Conservation (phyloP, 1,140 invertebrate genomes). For the Bombus consobrinus region DNA sequence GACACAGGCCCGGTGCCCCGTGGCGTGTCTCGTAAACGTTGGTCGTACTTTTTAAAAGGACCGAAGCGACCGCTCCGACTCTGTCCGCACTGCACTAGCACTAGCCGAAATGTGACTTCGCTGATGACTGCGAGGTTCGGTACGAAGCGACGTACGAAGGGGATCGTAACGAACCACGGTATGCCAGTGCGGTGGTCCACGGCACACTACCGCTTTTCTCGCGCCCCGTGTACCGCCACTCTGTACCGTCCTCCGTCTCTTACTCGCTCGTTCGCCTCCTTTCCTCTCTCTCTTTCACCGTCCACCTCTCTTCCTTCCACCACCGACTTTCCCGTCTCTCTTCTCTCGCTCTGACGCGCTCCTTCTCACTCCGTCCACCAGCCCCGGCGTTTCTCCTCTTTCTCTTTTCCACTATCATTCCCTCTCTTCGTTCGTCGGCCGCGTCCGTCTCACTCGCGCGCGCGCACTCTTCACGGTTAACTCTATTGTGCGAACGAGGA, state of each 20-base stretch:
- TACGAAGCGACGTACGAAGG: constrained; percentile 74
- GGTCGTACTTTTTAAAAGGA: constrained; percentile 24
- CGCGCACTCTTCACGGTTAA: constrained; percentile 58
- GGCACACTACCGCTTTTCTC: constrained; percentile 83
- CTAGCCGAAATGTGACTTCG: constrained; percentile 78
- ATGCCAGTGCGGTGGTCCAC: constrained; percentile 84
- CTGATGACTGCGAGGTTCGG: constrained; percentile 72
- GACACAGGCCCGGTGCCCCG: constrained; percentile 20
- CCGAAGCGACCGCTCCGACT: constrained; percentile 41
- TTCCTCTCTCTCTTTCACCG: constrained; percentile 64
- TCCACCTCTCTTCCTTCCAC: constrained; percentile 44
- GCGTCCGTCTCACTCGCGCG: constrained; percentile 52
- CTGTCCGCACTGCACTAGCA: constrained; percentile 78
- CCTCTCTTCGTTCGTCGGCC: constrained; percentile 49
- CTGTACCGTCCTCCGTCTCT: constrained; percentile 79
- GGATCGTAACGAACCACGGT: constrained; percentile 82
- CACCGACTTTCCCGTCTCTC: constrained; percentile 52
- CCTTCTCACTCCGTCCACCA: background rate
- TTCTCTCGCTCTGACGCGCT: background rate
- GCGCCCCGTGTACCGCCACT: constrained; percentile 83
- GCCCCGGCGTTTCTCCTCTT: background rate
- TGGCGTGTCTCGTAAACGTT: constrained; percentile 19
- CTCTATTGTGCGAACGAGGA: constrained; percentile 30
- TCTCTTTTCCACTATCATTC: constrained; percentile 50
- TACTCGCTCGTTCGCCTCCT: constrained; percentile 65